phyloP scores from a whole-genome alignment of 1,140 invertebrate species.

The Brevipalpus yothersi region DNA sequence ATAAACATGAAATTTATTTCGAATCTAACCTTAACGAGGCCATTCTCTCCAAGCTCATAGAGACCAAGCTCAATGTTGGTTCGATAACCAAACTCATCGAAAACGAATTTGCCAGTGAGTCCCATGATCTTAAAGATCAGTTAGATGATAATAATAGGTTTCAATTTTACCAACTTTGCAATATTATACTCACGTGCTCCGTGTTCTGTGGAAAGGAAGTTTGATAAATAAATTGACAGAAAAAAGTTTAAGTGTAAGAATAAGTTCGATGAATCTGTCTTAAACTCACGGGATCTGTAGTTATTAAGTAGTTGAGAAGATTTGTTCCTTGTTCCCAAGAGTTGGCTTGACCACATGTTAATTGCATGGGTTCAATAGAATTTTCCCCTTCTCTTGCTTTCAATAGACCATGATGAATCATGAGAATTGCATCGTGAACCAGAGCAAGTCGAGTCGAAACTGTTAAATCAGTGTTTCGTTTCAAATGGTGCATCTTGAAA shows the following conservation, averaged over 20 bases:
- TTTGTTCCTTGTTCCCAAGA: constrained; percentile 84
- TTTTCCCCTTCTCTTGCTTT: constrained; percentile 13
- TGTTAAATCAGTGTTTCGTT: background rate
- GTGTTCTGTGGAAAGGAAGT: no score
- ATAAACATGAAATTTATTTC: background rate
- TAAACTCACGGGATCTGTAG: constrained; percentile 22
- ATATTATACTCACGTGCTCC: no score
- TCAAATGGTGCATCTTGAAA: background rate
- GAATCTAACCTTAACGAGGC: background rate
- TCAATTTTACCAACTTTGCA: background rate
- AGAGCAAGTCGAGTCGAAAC: constrained; percentile 14
- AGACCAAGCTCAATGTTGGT: background rate
- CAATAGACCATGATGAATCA: constrained; percentile 20
- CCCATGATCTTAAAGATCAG: background rate
- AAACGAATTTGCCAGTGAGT: background rate
- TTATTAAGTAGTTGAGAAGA: constrained; percentile 91
- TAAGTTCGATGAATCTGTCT: no score
- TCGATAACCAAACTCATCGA: background rate
- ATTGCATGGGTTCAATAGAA: constrained; percentile 32
- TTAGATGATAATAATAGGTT: background rate
- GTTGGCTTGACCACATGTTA: constrained; percentile 64
- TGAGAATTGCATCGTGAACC: constrained; percentile 21
- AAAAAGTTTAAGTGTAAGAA: no score
- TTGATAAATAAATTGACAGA: no score
- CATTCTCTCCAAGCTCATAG: background rate